Conservation (phyloP, 2,888 invertebrate genomes). For the Stenodera caucasica region DNA sequence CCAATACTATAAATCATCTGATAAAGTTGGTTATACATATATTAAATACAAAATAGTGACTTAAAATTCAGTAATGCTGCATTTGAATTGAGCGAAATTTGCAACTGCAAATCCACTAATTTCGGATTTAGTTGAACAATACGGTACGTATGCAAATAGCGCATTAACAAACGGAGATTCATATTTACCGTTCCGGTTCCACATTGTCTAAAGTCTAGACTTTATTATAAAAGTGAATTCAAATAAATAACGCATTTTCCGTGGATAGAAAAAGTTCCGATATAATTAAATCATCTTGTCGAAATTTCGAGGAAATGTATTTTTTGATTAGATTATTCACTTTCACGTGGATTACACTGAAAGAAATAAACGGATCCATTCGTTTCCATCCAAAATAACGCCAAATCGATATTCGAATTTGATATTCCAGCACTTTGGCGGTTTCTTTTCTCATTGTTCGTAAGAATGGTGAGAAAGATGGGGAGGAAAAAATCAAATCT, state of each 20-base stretch:
- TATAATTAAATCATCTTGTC: background rate
- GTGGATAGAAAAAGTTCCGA: too few species aligned
- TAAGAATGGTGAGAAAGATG: too few species aligned
- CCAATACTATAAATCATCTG: too few species aligned
- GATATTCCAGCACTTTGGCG: background rate
- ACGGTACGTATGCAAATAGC: conserved; percentile 22
- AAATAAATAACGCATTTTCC: too few species aligned
- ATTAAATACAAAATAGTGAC: too few species aligned
- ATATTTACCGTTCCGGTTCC: conserved; percentile 23
- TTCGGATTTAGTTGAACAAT: conserved; percentile 14
- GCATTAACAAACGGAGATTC: conserved; percentile 19
- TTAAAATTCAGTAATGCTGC: conserved; percentile 9
- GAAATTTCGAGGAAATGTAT: conserved; percentile 6
- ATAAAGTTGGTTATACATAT: too few species aligned
- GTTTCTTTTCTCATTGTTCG: background rate
- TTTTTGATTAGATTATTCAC: conserved; percentile 11
- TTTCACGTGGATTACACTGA: background rate
- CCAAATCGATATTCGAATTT: background rate
- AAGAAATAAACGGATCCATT: background rate
- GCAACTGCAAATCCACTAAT: conserved; percentile 16
- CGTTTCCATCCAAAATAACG: too few species aligned
- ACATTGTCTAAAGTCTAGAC: conserved; percentile 12
- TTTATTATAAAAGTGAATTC: conserved; percentile 19
- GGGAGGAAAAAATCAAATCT: conserved; percentile 25
- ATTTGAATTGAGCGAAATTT: conserved; percentile 20